Evolutionary conservation across 2,888 invertebrate species (phyloP).

Genomic region (Syritta pipiens): DNA sequence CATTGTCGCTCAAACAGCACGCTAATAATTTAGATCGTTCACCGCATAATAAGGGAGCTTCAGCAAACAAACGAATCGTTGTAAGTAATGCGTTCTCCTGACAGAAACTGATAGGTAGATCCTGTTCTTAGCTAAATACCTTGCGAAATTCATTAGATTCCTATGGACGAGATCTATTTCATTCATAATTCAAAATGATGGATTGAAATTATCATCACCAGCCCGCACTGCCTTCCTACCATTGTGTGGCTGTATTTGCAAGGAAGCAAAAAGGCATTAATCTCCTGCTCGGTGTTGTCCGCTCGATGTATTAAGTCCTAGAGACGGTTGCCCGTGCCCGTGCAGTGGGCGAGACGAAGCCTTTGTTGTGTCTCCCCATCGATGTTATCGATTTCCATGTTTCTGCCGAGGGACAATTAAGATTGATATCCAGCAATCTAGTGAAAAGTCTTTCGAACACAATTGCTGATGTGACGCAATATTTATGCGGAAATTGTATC

Average conservation of each 20-base stretch:
- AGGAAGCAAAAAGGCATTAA: slow-evolving; percentile 69
- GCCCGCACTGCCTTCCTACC: slow-evolving; percentile 38
- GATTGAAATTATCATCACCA: slow-evolving; percentile 67
- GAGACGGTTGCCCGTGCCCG: slow-evolving; percentile 8
- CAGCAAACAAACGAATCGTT: slow-evolving; percentile 53
- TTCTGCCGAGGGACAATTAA: slow-evolving; percentile 61
- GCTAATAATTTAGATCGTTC: slow-evolving; percentile 62
- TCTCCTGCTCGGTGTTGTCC: slow-evolving; percentile 58
- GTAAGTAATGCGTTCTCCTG: slow-evolving; percentile 64
- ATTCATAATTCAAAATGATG: slow-evolving; percentile 69
- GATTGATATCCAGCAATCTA: slow-evolving; percentile 66
- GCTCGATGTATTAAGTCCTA: slow-evolving; percentile 44
- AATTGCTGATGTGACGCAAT: slow-evolving; percentile 64
- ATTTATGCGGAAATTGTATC: slow-evolving; percentile 44
- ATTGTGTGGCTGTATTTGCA: slow-evolving; percentile 67
- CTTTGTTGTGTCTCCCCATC: slow-evolving; percentile 52
- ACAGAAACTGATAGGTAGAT: slow-evolving; percentile 69
- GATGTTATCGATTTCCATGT: slow-evolving; percentile 67
- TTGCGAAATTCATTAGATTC: slow-evolving; percentile 67
- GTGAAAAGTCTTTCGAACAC: slow-evolving; percentile 57
- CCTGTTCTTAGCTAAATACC: slow-evolving; percentile 69
- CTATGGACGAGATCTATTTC: slow-evolving; percentile 66
- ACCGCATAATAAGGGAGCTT: slow-evolving; percentile 32
- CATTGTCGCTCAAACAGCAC: slow-evolving; percentile 65
- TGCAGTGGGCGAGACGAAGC: slow-evolving; percentile 16